phyloP scores from a whole-genome alignment of 2,113 vertebrate genomes.

The Bettongia penicillata region DNA sequence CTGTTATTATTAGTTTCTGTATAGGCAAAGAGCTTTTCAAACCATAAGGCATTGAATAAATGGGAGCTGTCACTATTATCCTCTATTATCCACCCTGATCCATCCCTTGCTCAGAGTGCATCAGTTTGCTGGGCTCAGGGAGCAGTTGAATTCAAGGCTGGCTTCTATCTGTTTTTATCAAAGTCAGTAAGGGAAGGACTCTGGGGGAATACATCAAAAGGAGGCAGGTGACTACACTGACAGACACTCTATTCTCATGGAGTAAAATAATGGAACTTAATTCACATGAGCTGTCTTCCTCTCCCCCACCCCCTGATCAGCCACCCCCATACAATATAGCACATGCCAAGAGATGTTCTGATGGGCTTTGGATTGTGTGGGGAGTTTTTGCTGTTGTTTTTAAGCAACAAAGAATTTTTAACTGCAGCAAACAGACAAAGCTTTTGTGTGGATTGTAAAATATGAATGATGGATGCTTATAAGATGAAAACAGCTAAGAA shows the following conservation, averaged over 20 bases:
- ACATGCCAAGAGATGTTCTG: neutral
- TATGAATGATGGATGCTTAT: neutral
- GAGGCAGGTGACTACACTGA: neutral
- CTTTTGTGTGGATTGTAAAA: neutral
- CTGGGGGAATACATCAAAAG: neutral
- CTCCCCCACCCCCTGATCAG: too few species aligned
- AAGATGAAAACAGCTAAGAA: neutral
- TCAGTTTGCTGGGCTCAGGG: neutral
- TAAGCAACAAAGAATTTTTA: neutral
- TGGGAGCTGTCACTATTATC: neutral
- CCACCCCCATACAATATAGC: neutral
- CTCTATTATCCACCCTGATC: neutral
- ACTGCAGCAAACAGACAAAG: neutral
- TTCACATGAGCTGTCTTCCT: neutral
- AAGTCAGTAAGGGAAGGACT: neutral
- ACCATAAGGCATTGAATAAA: neutral
- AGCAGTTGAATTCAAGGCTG: neutral
- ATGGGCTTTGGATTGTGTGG: neutral
- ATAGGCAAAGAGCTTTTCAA: neutral
- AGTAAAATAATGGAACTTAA: neutral
- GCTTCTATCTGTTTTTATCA: neutral
- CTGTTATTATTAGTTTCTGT: neutral
- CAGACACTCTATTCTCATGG: fast-evolving
- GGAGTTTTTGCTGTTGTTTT: neutral
- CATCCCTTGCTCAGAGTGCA: neutral